Evolutionary conservation across 2,797 vertebrate genomes (phyloP).

Genomic region (Trachops cirrhosus): DNA sequence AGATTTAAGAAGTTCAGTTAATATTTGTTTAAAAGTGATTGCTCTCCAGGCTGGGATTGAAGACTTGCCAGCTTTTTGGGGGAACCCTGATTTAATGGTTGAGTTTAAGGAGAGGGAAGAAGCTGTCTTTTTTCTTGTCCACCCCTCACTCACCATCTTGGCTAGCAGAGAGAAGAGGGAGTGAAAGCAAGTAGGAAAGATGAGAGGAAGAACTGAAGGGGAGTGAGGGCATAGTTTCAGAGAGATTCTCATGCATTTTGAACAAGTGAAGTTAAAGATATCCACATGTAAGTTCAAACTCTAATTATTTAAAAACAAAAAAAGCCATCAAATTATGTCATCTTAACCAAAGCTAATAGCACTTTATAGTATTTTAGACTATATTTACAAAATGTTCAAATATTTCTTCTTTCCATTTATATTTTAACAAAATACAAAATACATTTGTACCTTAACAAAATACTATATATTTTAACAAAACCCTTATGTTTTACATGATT

Average conservation of each 20-base stretch:
- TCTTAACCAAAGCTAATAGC: background rate
- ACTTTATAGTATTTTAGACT: constrained; percentile 23
- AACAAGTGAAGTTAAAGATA: background rate
- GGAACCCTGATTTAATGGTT: background rate
- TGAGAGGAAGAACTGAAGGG: background rate
- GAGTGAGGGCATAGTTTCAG: background rate
- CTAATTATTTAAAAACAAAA: background rate
- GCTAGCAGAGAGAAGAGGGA: background rate
- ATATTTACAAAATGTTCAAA: background rate
- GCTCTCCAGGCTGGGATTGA: background rate
- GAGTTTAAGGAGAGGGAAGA: background rate
- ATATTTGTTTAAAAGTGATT: constrained; percentile 23
- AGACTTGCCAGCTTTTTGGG: background rate
- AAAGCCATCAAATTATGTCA: constrained; percentile 13
- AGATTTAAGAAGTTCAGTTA: constrained; percentile 4
- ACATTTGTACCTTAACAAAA: constrained; percentile 16
- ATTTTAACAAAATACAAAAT: background rate
- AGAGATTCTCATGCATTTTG: background rate
- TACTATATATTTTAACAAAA: background rate
- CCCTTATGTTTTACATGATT: background rate
- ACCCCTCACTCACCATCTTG: background rate
- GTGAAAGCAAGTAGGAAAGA: background rate
- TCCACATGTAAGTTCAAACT: background rate
- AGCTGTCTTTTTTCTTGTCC: background rate
- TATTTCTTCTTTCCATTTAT: constrained; percentile 18